These are phyloP conservation scores for Premnoplex brunnescens DNA, from an alignment of 2,797 vertebrate species.

Conservation along the genomic window DNA sequence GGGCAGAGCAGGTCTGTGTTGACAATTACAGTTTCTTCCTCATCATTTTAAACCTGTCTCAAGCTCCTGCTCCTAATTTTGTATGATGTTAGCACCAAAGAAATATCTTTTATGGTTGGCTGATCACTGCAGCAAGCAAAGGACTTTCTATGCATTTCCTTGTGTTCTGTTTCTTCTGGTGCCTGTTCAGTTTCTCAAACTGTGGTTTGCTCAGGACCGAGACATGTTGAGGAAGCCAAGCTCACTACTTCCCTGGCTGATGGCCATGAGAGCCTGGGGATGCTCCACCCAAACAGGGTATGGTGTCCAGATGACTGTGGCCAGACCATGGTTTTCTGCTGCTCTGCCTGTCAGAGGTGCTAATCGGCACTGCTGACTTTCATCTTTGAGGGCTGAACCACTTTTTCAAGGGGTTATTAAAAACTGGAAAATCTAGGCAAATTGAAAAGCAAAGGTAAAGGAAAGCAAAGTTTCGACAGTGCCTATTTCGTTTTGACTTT, in stretches of 20 bases:
- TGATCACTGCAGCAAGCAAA: not conserved
- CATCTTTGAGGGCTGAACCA: not conserved
- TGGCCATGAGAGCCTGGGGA: not conserved
- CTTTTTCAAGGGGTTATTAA: not conserved
- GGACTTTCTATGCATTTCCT: not conserved
- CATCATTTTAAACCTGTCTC: not conserved
- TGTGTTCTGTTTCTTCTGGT: not conserved
- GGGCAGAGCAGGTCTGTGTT: not conserved
- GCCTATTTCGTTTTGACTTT: not conserved
- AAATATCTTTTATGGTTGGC: not conserved
- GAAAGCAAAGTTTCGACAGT: not conserved
- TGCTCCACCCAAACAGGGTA: not conserved
- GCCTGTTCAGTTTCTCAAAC: fast-evolving
- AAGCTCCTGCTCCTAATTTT: not conserved
- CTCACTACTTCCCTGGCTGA: fast-evolving
- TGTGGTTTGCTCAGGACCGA: fast-evolving
- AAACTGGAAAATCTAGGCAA: not conserved
- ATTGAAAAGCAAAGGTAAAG: not conserved
- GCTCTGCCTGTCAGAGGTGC: not conserved
- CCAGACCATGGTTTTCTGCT: not conserved
- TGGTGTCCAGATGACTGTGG: not conserved
- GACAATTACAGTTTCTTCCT: not conserved
- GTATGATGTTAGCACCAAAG: not conserved
- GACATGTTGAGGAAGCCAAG: not conserved
- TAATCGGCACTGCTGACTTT: not conserved